phyloP scores from a whole-genome alignment of 2,888 invertebrate genomes.

The Drosophila crucigera region DNA sequence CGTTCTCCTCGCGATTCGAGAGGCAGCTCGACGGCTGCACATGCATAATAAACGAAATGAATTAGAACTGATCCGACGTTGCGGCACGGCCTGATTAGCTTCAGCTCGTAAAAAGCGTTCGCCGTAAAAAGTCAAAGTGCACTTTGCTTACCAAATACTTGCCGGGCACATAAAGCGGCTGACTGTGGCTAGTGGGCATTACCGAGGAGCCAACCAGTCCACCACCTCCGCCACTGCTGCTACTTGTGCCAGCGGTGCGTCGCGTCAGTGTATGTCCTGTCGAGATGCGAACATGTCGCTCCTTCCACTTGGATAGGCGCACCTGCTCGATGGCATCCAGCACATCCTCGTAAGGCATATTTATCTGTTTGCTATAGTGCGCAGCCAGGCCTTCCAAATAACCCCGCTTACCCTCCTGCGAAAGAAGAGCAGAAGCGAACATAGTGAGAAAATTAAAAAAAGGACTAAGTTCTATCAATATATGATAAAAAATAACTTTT shows the following conservation, averaged over 20 bases:
- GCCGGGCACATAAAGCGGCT: slow-evolving; percentile 95
- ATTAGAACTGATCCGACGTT: slow-evolving; percentile 55
- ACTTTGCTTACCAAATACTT: slow-evolving; percentile 93
- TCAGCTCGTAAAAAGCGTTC: slow-evolving; percentile 59
- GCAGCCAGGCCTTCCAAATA: slow-evolving; percentile 94
- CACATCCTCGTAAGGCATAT: slow-evolving; percentile 95
- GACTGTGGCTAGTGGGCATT: slow-evolving; percentile 92
- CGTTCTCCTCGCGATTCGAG: slow-evolving; percentile 95
- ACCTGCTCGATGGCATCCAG: slow-evolving; percentile 94
- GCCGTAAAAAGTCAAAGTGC: slow-evolving; percentile 69
- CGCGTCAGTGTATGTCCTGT: slow-evolving; percentile 83
- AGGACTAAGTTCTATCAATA: neutral
- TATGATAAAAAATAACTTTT: neutral
- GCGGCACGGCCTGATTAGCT: slow-evolving; percentile 61
- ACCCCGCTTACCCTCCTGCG: slow-evolving; percentile 93
- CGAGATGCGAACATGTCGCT: slow-evolving; percentile 85
- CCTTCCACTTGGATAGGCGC: slow-evolving; percentile 87
- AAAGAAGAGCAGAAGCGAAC: neutral
- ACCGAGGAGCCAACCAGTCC: slow-evolving; percentile 85
- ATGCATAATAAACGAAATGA: slow-evolving; percentile 73
- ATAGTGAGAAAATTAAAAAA: neutral
- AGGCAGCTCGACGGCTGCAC: slow-evolving; percentile 94
- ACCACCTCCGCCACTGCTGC: slow-evolving; percentile 64
- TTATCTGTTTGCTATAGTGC: slow-evolving; percentile 94
- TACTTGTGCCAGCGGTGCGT: slow-evolving; percentile 62